Conservation (phyloP, 2,797 vertebrate species). For the Argyrosomus regius region DNA sequence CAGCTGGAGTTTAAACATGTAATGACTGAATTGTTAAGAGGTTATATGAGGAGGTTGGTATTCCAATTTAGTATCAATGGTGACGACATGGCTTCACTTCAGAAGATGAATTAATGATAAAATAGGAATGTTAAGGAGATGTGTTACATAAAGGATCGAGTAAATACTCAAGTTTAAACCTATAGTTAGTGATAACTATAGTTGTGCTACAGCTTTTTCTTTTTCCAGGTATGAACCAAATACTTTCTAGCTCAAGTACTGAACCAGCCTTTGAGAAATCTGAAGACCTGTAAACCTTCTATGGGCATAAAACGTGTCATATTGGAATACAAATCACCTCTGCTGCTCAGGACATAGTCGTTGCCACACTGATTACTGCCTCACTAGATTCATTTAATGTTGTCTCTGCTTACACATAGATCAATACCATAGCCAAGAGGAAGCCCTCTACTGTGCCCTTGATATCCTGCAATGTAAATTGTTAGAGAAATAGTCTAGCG, state of each 20-base stretch:
- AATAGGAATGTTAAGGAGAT: constrained; percentile 26
- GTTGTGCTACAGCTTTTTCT: neutral
- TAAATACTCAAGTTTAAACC: constrained; percentile 4
- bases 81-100: constrained; percentile 38
- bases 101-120: constrained; percentile 51
- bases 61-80: constrained; percentile 34
- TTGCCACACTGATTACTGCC: constrained; percentile 69
- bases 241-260: constrained; percentile 18
- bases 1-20: constrained; percentile 29
- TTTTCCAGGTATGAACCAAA: constrained; percentile 9
- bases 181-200: constrained; percentile 14
- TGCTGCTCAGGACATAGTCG: constrained; percentile 63
- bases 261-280: constrained; percentile 44
- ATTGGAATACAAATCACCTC: constrained; percentile 74
- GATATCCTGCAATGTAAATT: constrained; percentile 55
- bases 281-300: constrained; percentile 46
- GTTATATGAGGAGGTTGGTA: constrained; percentile 15
- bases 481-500: constrained; percentile 38
- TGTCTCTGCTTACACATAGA: constrained; percentile 68
- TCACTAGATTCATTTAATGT: constrained; percentile 72
- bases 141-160: constrained; percentile 5
- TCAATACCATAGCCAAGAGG: constrained; percentile 67
- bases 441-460: constrained; percentile 70
- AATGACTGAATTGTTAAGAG: constrained; percentile 32
- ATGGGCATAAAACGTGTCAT: constrained; percentile 54